Percentiles rank a stretch among this genome's conserved stretches.
Conservation (phyloP, 2,888 invertebrate species). For the Chloromyia formosa region DNA sequence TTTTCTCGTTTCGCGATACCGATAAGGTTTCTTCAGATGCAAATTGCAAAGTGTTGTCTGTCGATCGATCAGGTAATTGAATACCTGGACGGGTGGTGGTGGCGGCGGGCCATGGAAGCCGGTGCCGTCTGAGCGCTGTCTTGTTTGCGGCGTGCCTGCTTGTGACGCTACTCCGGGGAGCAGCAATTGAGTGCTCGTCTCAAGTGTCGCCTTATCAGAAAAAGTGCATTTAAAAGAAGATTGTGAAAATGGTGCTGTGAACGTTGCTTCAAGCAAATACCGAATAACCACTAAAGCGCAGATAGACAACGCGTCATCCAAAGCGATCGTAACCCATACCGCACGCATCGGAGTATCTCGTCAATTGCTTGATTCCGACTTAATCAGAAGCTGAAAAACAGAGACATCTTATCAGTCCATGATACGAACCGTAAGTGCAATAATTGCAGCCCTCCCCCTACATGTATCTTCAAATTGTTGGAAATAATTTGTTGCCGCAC, state of each 20-base stretch:
- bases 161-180: neutral
- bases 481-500: neutral
- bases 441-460: neutral
- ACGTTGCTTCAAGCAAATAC: neutral
- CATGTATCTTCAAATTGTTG: neutral
- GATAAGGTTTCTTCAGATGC: slow-evolving; percentile 22
- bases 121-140: neutral
- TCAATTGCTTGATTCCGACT: slow-evolving; percentile 3
- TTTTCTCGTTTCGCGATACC: slow-evolving; percentile 11
- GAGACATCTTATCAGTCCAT: neutral
- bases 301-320: slow-evolving; percentile 5
- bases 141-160: neutral
- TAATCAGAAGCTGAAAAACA: neutral
- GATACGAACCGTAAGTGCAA: slow-evolving; percentile 20
- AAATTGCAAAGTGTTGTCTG: slow-evolving; percentile 12
- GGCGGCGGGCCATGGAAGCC: neutral
- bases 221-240: neutral
- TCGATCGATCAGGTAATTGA: slow-evolving; percentile 16
- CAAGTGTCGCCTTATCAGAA: slow-evolving; percentile 21
- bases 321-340: no score
- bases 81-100: neutral
- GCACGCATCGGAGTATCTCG: neutral
- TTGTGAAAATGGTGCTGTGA: neutral
- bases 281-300: slow-evolving; percentile 1
- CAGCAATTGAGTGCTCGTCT: slow-evolving; percentile 26